These are phyloP conservation scores for Euclidia mi DNA, from an alignment of 2,888 invertebrate genomes.

Conservation along the genomic window DNA sequence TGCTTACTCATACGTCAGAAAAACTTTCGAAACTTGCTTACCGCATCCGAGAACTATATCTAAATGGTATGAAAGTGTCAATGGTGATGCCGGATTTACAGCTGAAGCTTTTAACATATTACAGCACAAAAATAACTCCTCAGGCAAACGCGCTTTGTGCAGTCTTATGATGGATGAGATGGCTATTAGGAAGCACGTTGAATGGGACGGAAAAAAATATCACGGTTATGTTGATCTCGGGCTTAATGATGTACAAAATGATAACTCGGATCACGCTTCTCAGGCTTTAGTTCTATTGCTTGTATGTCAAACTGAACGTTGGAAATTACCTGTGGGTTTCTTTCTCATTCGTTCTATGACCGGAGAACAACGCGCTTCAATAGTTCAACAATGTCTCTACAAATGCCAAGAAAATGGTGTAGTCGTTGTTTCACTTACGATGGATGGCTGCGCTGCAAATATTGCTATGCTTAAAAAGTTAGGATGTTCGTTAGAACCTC, in stretches of 20 bases:
- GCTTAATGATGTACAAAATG: slow-evolving; percentile 5
- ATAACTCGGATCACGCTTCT: slow-evolving; percentile 6
- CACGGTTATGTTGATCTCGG: slow-evolving; percentile 5
- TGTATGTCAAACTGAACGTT: slow-evolving; percentile 8
- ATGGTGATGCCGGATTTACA: slow-evolving; percentile 59
- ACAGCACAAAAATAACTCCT: too few species aligned
- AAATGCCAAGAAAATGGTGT: slow-evolving; percentile 17
- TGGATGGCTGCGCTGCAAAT: slow-evolving; percentile 29
- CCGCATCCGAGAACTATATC: slow-evolving; percentile 8
- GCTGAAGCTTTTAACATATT: slow-evolving; percentile 41
- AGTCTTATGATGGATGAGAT: slow-evolving; percentile 58
- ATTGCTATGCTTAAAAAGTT: slow-evolving; percentile 23
- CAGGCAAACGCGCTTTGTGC: too few species aligned
- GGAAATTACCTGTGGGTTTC: slow-evolving; percentile 22
- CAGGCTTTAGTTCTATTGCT: slow-evolving; percentile 8
- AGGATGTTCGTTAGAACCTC: slow-evolving; percentile 24
- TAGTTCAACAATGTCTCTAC: slow-evolving; percentile 13
- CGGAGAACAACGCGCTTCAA: slow-evolving; percentile 12
- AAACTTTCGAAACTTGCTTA: slow-evolving; percentile 1
- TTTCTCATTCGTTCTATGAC: slow-evolving; percentile 22
- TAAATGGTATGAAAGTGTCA: slow-evolving; percentile 55
- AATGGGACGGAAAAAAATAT: slow-evolving; percentile 48
- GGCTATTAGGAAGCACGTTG: slow-evolving; percentile 45
- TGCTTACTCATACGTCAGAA: slow-evolving; percentile 2
- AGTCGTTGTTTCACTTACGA: slow-evolving; percentile 22